These are phyloP conservation scores for Amazonetta brasiliensis DNA, from an alignment of 2,797 vertebrate genomes.

Conservation along the genomic window DNA sequence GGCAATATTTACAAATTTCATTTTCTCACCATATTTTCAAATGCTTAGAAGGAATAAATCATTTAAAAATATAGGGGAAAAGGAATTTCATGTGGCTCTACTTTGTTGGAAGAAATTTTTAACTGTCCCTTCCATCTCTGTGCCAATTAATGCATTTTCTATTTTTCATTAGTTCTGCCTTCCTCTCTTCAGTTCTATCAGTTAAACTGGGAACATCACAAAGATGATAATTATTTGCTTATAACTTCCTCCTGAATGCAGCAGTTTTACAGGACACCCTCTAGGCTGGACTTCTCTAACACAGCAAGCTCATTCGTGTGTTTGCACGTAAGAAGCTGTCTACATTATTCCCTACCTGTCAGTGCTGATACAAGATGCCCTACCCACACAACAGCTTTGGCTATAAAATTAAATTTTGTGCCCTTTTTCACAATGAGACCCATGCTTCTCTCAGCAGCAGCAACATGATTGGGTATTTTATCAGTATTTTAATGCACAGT, in stretches of 20 bases:
- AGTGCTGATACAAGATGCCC: neutral
- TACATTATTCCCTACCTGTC: neutral
- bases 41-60: neutral
- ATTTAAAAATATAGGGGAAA: neutral
- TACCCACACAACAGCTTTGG: neutral
- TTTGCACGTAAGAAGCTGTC: accelerated
- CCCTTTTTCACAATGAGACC: neutral
- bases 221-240: neutral
- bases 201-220: neutral
- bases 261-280: neutral
- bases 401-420: neutral
- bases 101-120: neutral
- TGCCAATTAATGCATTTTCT: neutral
- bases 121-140: neutral
- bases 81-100: neutral
- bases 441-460: neutral
- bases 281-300: neutral
- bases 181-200: neutral
- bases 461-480: accelerated
- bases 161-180: neutral
- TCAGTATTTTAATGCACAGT: neutral
- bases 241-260: neutral
- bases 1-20: conserved; percentile 15
- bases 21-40: conserved; percentile 4
- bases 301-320: accelerated